Base-by-base conservation (phyloP, 2,797 vertebrate genomes). In the Gymnothorax javanicus region DNA sequence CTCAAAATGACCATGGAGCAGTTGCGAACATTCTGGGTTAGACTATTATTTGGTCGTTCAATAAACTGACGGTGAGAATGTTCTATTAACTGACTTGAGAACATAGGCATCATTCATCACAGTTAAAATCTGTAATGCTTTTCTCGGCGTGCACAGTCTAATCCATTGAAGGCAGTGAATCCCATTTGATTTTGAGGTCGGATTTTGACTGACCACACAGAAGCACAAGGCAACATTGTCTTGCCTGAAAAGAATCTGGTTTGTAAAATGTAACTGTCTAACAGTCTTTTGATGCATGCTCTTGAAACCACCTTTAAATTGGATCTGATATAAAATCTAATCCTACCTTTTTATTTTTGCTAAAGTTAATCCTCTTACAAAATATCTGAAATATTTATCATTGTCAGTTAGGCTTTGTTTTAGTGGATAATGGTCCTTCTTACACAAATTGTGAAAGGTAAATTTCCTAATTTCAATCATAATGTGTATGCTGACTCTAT, bases 391-490 rank as follows among this genome's bases (percentile, higher is more conserved):
- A 75, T 60, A 59, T 7, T 7, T 87, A 67, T 81, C 58, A 43
- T 62, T 79, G 11, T 87, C 64, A 82, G 64, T 57, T 87, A 5
- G 69, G 27, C 23, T 83, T 77, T 69, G 69, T 12, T 87, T 79
- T 43, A 77, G 52, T 79, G 73, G 79, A 84, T 60, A 64, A 43
- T 15, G 83, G 83, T 12, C 27, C 12, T 4, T 79, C 57, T 17
- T 77, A 84, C 56, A 77, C 62, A 62, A 20, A 69, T 52, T 58
- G 54, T 1, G 33, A 75, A 11, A 84, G 52, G 52, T 20, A 54
- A 15, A 75, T 7, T 73, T 60, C 64, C 27, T 59, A 0, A 59
- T 43, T 84, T 58, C 57, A 60, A 59, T 52, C 43, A 64, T 79
- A 54, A 79, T 79, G 75, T 79, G 17, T 54, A 52, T 77, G 43